Conservation (phyloP, 2,888 invertebrate species). For the Amphipyra tragopoginis region DNA sequence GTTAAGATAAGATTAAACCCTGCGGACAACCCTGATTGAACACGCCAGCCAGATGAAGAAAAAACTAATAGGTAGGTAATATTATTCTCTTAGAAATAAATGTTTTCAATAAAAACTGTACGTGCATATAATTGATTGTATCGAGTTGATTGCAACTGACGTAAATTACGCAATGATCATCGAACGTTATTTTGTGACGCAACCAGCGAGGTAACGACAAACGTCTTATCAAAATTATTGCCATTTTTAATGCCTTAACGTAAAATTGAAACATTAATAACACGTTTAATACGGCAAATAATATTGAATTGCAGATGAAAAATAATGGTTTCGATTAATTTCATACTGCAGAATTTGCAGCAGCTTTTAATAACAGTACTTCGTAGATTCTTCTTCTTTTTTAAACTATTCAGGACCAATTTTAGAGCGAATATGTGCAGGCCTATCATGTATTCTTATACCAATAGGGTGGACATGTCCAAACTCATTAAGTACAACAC, state of each 20-base stretch:
- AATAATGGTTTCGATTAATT: too few species aligned
- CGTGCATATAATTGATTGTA: slow-evolving; percentile 28
- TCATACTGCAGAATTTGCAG: too few species aligned
- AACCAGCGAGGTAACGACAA: not conserved
- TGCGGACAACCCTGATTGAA: not conserved
- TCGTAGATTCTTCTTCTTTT: too few species aligned
- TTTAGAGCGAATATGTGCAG: too few species aligned
- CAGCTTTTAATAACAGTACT: too few species aligned
- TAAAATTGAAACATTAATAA: not conserved
- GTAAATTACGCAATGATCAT: slow-evolving; percentile 19
- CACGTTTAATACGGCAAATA: too few species aligned
- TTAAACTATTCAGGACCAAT: too few species aligned
- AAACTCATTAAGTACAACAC: too few species aligned
- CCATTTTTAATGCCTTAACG: not conserved
- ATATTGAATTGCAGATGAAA: too few species aligned
- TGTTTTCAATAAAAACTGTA: slow-evolving; percentile 7
- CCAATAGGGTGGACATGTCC: too few species aligned
- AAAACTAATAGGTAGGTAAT: not conserved
- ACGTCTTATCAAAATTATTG: slow-evolving; percentile 5
- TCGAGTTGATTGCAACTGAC: slow-evolving; percentile 15
- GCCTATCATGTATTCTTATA: too few species aligned
- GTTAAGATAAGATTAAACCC: slow-evolving; percentile 1
- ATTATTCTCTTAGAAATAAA: not conserved
- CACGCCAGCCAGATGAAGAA: not conserved
- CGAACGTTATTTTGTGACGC: slow-evolving; percentile 11